Evolutionary conservation across 2,888 invertebrate genomes (phyloP).

Genomic region (Drosophila parthenogenetica): DNA sequence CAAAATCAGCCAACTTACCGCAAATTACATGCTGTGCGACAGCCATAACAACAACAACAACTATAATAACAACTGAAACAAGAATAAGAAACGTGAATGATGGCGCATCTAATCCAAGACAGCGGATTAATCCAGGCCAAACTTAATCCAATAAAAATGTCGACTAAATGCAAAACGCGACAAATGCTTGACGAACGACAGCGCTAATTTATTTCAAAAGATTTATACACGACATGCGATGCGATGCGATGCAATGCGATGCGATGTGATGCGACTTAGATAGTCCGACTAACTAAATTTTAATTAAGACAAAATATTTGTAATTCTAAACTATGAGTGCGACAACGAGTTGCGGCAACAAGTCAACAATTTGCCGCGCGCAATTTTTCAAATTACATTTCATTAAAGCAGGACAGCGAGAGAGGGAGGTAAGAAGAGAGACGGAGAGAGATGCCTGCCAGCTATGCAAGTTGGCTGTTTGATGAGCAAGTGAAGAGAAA

Average conservation of each 20-base stretch:
- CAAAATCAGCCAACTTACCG: conserved; percentile 50
- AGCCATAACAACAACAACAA: conserved; percentile 23
- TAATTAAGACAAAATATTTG: conserved; percentile 78
- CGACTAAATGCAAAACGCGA: conserved; percentile 74
- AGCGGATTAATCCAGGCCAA: conserved; percentile 70
- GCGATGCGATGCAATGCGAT: conserved; percentile 1
- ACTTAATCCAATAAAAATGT: conserved; percentile 78
- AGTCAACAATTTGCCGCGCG: conserved; percentile 70
- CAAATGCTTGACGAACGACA: conserved; percentile 76
- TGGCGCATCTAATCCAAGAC: conserved; percentile 65
- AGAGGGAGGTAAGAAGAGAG: not conserved
- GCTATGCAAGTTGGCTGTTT: conserved; percentile 13
- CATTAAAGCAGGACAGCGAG: conserved; percentile 58
- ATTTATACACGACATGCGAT: conserved; percentile 44
- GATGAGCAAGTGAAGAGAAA: conserved; percentile 36
- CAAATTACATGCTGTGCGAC: conserved; percentile 72
- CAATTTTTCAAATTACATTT: conserved; percentile 79
- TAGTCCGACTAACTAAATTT: conserved; percentile 49
- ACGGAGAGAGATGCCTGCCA: conserved; percentile 16
- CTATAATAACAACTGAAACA: conserved; percentile 16
- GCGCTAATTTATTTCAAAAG: conserved; percentile 72
- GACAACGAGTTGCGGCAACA: conserved; percentile 46
- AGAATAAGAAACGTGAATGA: conserved; percentile 53
- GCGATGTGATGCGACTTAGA: conserved; percentile 15
- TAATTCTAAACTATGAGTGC: conserved; percentile 63